A percentile compares a stretch with the other conserved stretches of the same genome.
phyloP scores from a whole-genome alignment of 2,888 invertebrate genomes.

The Parasteatoda lunata region DNA sequence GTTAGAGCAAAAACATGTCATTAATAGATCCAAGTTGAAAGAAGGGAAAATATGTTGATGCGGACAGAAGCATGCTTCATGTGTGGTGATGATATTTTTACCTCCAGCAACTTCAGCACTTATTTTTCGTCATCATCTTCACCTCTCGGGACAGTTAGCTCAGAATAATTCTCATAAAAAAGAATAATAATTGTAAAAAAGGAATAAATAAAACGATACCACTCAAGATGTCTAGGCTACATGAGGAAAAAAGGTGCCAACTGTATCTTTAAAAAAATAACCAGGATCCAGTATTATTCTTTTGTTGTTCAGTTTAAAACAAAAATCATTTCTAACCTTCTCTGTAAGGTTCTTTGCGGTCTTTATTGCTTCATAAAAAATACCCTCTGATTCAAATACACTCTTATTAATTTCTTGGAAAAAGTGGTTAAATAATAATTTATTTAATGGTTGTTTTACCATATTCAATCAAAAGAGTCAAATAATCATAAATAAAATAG shows the following conservation, averaged over 20 bases:
- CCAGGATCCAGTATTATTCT: too few species aligned
- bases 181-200: neutral
- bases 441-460: too few species aligned
- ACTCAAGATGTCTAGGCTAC: slow-evolving; percentile 11
- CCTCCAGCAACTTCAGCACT: slow-evolving; percentile 50
- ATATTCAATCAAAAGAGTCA: too few species aligned
- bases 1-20: neutral
- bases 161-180: slow-evolving; percentile 45
- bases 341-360: too few species aligned
- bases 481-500: too few species aligned
- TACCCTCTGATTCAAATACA: too few species aligned
- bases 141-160: slow-evolving; percentile 45
- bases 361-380: too few species aligned
- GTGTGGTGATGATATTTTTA: slow-evolving; percentile 59
- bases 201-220: neutral
- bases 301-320: too few species aligned
- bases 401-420: too few species aligned
- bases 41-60: neutral
- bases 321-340: too few species aligned
- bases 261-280: too few species aligned
- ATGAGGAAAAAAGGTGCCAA: slow-evolving; percentile 29
- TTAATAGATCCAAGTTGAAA: neutral
- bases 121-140: slow-evolving; percentile 41
- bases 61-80: slow-evolving; percentile 21
- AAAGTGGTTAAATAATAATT: too few species aligned